A percentile compares a stretch with the other conserved stretches of the same genome.
Evolutionary conservation across 2,797 vertebrate genomes (phyloP).

Genomic region (Anisognathus igniventris): DNA sequence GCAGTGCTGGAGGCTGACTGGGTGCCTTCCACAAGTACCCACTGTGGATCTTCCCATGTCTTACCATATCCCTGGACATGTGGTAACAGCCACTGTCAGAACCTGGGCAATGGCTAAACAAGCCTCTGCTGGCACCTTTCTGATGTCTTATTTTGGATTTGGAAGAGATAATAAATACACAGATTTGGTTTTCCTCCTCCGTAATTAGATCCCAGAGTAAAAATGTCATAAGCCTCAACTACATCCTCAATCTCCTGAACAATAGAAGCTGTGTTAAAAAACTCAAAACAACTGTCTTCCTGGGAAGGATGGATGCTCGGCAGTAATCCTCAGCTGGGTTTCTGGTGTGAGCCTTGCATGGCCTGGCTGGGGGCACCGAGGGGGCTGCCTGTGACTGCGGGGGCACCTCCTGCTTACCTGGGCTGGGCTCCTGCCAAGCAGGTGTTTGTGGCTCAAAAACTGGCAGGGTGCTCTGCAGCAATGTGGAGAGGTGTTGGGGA

Average conservation of each 20-base stretch:
- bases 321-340: neutral
- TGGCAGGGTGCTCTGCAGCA: neutral
- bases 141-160: neutral
- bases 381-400: accelerated
- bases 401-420: neutral
- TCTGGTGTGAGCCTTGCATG: accelerated
- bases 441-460: neutral
- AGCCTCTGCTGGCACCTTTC: neutral
- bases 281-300: neutral
- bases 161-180: neutral
- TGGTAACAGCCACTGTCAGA: neutral
- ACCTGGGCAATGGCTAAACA: neutral
- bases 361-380: accelerated
- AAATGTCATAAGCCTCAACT: neutral
- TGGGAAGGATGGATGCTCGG: neutral
- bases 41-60: neutral
- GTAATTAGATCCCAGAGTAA: neutral
- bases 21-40: neutral
- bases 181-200: neutral
- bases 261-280: neutral
- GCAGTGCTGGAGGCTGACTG: neutral
- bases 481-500: neutral
- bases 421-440: neutral
- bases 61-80: neutral
- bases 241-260: neutral